A percentile compares a stretch with the other conserved stretches of the same genome.
Evolutionary conservation across 2,797 vertebrate genomes (phyloP).

Genomic region (Poecile montanus): DNA sequence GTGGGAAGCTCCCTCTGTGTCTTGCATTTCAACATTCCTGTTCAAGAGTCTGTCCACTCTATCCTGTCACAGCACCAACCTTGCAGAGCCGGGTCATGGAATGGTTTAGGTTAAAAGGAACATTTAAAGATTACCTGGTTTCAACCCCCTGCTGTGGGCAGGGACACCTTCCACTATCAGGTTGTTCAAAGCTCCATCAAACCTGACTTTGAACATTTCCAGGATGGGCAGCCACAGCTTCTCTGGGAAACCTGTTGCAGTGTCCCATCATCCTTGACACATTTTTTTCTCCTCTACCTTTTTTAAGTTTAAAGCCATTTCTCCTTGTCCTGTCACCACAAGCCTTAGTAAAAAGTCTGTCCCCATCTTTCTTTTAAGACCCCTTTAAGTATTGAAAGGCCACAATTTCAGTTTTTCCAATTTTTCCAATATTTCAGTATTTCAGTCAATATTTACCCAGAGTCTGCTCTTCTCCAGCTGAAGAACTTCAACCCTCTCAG

Average conservation of each 20-base stretch:
- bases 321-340: not conserved
- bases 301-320: not conserved
- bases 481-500: not conserved
- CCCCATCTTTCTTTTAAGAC: not conserved
- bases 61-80: not conserved
- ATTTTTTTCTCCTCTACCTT: not conserved
- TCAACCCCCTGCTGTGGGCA: not conserved
- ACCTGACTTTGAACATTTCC: not conserved
- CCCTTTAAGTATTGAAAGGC: not conserved
- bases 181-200: not conserved
- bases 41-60: not conserved
- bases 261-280: fast-evolving
- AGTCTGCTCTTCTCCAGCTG: not conserved
- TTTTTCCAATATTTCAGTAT: no score
- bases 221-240: not conserved
- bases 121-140: not conserved
- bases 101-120: not conserved
- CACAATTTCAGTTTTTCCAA: no score
- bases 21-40: not conserved
- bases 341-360: not conserved
- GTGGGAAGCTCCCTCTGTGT: not conserved
- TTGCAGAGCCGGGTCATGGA: not conserved
- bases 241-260: not conserved
- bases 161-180: not conserved
- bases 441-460: not conserved